phyloP scores from a whole-genome alignment of 2,113 vertebrate genomes.

The Hoplias malabaricus region DNA sequence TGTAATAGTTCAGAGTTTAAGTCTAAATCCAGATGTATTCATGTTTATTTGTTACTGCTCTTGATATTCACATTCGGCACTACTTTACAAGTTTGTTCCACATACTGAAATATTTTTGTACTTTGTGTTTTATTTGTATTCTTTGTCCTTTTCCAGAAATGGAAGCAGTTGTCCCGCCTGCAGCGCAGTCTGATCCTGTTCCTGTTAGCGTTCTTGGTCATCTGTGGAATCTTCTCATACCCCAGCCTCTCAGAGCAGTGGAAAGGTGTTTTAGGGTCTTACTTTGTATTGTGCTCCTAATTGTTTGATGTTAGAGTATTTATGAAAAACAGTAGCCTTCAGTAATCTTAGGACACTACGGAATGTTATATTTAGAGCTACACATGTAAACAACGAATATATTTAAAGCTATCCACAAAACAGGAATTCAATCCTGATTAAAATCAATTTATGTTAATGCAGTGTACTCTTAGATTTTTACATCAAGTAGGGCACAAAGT shows the following conservation, averaged over 20 bases:
- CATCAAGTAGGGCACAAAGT: too few relatives aligned
- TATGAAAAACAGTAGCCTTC: too few relatives aligned
- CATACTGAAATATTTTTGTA: not conserved
- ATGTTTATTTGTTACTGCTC: not conserved
- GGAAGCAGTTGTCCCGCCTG: slow-evolving; percentile 94
- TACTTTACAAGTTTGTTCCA: not conserved
- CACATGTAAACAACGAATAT: too few relatives aligned
- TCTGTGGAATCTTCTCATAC: slow-evolving; percentile 81
- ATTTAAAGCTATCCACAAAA: too few relatives aligned
- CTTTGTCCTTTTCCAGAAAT: slow-evolving; percentile 78
- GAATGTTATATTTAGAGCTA: too few relatives aligned
- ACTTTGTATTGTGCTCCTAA: not conserved
- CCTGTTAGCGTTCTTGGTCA: slow-evolving; percentile 75
- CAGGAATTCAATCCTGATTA: too few relatives aligned
- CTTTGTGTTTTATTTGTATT: slow-evolving; percentile 28
- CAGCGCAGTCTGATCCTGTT: slow-evolving; percentile 87
- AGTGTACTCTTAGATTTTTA: too few relatives aligned
- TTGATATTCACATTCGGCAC: not conserved
- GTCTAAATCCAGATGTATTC: not conserved
- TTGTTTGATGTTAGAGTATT: not conserved
- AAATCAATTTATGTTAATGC: too few relatives aligned
- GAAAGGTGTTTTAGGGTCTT: slow-evolving; percentile 72
- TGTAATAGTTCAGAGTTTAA: not conserved
- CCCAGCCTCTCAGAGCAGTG: slow-evolving; percentile 74
- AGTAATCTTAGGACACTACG: too few relatives aligned